These are phyloP conservation scores for Ciconia nigra DNA, from an alignment of 2,797 vertebrate genomes.

Conservation along the genomic window DNA sequence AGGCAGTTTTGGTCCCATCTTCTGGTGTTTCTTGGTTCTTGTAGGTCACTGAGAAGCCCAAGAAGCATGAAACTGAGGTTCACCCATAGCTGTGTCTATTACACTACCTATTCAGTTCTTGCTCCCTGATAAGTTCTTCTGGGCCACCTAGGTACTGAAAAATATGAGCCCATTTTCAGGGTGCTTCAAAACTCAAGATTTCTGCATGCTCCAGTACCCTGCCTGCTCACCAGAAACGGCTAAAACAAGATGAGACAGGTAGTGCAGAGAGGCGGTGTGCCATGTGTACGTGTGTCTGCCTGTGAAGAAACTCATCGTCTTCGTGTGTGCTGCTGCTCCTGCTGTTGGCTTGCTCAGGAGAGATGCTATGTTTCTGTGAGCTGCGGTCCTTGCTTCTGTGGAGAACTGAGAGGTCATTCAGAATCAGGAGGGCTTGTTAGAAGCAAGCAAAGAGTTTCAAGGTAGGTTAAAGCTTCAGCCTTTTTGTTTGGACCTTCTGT, in stretches of 20 bases:
- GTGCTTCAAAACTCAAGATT: not conserved
- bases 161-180: not conserved
- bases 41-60: not conserved
- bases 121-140: not conserved
- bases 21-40: not conserved
- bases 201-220: slow-evolving; percentile 19
- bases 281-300: not conserved
- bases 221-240: not conserved
- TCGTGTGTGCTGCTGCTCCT: not conserved
- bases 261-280: not conserved
- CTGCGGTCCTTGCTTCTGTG: not conserved
- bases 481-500: not conserved
- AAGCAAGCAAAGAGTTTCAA: not conserved
- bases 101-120: not conserved
- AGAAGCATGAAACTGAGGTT: not conserved
- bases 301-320: not conserved
- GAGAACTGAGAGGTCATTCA: not conserved
- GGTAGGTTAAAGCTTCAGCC: slow-evolving; percentile 11
- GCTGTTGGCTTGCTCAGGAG: not conserved
- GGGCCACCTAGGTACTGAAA: not conserved
- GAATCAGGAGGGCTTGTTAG: not conserved
- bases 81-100: not conserved
- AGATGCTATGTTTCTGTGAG: not conserved
- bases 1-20: not conserved
- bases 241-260: slow-evolving; percentile 47